Base-by-base conservation (phyloP, 2,113 vertebrate genomes). In the Origma solitaria region DNA sequence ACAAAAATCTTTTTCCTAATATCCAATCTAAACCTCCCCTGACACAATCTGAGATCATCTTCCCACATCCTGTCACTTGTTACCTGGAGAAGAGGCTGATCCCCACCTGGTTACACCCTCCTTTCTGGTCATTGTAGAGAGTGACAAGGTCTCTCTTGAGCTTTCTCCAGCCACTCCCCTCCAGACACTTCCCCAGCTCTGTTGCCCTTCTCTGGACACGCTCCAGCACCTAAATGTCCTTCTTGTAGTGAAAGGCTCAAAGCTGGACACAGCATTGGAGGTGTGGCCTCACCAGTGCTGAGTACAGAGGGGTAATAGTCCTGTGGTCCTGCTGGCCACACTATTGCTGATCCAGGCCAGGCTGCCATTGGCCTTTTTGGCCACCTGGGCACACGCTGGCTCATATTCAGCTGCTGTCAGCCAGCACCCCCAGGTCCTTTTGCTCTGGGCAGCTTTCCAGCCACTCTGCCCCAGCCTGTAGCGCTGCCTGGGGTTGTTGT, bases 241-340 rank as follows among this genome's bases (percentile, higher is more conserved):
- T 61, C 38, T 40, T 40, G n/a, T 5, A 47, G 6, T 15, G 62
- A 33, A 11, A 3, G 21, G 7, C 10, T 6, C 40, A 35, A 7
- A 69, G 47, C n/a, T 16, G 47, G 3, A 0, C 21, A 23, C 30
- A 33, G 3, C 5, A 35, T 9, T 69, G 0, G 2, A 69, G 40
- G 25, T 35, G 40, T 6, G 21, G 2, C 21, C 54, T 35, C 24
- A 47, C 6, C 38, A 53, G 24, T 22, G 38, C 53, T 0, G 0
- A 0, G 14, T 7, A 19, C 20, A 40, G 21, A 0, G 37, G 3
- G 5, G 19, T 11, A n/a, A 19, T 38, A n/a, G n/a, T 45, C 0
- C 54, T 54, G 30, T 61, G 45, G 2, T 31, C 45, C 53, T 68
- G 38, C 38, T 75, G 78, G 62, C 25, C 79, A 40, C 62, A 0